phyloP scores from a whole-genome alignment of 2,797 vertebrate species.

The Dendrocincla fuliginosa region DNA sequence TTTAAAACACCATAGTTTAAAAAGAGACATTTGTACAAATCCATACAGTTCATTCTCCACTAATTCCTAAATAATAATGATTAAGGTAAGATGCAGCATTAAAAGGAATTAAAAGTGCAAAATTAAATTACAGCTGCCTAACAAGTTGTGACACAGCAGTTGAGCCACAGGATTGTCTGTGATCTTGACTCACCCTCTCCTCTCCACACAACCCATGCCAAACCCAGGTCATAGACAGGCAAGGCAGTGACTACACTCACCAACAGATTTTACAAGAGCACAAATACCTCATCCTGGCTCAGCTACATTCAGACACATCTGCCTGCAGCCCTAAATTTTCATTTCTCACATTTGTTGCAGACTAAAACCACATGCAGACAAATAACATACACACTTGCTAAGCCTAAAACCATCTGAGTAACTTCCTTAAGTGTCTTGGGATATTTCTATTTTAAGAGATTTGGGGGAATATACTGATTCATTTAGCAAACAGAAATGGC shows the following conservation, averaged over 20 bases:
- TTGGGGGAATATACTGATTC: not conserved
- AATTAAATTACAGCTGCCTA: not conserved
- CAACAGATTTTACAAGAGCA: not conserved
- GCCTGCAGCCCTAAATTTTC: not conserved
- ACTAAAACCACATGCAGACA: not conserved
- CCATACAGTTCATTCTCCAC: not conserved
- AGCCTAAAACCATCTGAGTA: not conserved
- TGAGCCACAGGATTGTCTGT: not conserved
- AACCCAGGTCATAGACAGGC: not conserved
- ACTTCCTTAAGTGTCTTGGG: not conserved
- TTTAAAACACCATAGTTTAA: not conserved
- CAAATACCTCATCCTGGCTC: not conserved
- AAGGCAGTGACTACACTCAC: not conserved
- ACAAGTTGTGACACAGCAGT: not conserved
- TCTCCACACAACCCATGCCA: not conserved
- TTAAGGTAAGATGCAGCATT: not conserved
- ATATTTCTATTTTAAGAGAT: not conserved
- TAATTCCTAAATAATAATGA: not conserved
- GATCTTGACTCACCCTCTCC: fast-evolving
- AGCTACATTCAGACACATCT: not conserved
- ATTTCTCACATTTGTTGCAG: not conserved
- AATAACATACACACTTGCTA: not conserved
- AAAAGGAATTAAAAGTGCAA: not conserved
- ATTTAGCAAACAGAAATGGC: not conserved
- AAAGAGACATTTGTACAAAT: not conserved